These are phyloP conservation scores for Melanostoma scalare DNA, from an alignment of 2,888 invertebrate species.

Conservation along the genomic window DNA sequence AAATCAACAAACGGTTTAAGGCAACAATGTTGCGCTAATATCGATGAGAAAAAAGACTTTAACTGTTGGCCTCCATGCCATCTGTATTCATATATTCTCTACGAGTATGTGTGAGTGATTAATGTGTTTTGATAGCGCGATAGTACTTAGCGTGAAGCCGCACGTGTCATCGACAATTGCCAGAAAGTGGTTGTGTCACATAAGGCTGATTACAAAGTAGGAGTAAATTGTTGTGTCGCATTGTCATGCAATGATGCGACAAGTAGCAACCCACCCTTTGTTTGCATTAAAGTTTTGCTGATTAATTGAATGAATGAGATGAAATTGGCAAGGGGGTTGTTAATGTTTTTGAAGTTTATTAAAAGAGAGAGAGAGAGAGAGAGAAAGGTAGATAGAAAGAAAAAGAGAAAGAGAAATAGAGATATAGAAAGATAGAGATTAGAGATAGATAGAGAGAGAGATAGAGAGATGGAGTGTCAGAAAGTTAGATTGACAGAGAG, in stretches of 20 bases:
- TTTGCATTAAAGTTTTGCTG: background rate
- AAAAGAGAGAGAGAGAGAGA: background rate
- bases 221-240: conserved; percentile 39
- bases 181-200: conserved; percentile 25
- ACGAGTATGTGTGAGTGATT: conserved; percentile 51
- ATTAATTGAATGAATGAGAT: conserved; percentile 20
- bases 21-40: no score
- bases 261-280: background rate
- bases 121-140: conserved; percentile 51
- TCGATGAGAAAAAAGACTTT: no score
- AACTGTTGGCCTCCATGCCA: background rate
- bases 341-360: conserved; percentile 4
- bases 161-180: conserved; percentile 64
- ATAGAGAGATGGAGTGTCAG: no score
- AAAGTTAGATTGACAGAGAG: no score
- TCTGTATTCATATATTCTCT: background rate
- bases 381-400: background rate
- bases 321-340: background rate
- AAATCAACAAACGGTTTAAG: background rate
- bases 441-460: no score
- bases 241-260: conserved; percentile 24
- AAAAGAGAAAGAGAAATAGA: no score
- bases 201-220: conserved; percentile 35
- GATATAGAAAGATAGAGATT: no score
- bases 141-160: conserved; percentile 41